A percentile compares a stretch with the other conserved stretches of the same genome.
These are phyloP conservation scores for Struthio camelus DNA, from an alignment of 2,113 vertebrate species.

Conservation along the genomic window DNA sequence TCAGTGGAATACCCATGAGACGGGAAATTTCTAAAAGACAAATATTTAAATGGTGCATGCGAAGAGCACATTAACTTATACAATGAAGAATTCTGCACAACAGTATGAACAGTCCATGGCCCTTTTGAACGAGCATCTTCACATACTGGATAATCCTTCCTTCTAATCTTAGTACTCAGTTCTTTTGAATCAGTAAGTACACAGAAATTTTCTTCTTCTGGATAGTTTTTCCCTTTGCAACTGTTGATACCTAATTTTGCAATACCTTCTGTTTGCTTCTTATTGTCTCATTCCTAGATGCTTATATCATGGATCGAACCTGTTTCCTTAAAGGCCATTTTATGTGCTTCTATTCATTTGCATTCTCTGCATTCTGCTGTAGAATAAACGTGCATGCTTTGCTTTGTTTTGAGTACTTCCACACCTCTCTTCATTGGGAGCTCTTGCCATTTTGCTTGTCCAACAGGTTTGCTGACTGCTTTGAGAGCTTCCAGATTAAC, in stretches of 20 bases:
- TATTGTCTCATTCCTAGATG: neutral
- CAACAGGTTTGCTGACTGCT: neutral
- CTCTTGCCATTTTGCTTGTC: neutral
- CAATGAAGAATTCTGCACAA: neutral
- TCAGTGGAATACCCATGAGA: neutral
- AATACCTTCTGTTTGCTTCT: neutral
- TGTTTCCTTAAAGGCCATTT: neutral
- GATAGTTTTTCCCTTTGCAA: neutral
- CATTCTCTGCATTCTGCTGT: neutral
- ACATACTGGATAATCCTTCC: neutral
- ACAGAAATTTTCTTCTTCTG: neutral
- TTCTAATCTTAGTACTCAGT: neutral
- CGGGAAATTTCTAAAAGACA: neutral
- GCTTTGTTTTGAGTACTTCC: neutral
- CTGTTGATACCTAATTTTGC: neutral
- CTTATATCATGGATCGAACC: neutral
- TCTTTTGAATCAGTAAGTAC: neutral
- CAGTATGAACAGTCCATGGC: neutral
- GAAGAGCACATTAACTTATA: neutral
- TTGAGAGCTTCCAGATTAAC: neutral
- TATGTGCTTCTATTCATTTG: neutral
- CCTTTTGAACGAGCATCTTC: neutral
- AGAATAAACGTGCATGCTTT: neutral
- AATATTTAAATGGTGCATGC: accelerated
- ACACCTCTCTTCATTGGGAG: neutral